These are phyloP conservation scores for Noctua pronuba DNA, from an alignment of 2,888 invertebrate genomes.

Conservation along the genomic window DNA sequence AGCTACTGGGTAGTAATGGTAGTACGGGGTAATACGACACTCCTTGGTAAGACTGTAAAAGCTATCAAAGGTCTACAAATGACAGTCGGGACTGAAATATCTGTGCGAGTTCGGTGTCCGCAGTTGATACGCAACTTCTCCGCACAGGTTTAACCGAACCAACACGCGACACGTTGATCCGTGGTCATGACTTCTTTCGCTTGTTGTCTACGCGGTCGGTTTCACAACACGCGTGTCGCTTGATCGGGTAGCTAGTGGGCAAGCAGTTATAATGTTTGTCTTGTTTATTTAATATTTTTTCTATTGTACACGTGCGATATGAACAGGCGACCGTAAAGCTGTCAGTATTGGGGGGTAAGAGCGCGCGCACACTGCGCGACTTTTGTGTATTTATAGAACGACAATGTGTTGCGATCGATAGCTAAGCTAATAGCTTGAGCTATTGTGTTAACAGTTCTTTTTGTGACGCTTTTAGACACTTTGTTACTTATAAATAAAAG, in stretches of 20 bases:
- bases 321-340: constrained; percentile 56
- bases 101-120: neutral
- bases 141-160: neutral
- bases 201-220: neutral
- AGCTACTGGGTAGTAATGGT: neutral
- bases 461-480: constrained; percentile 6
- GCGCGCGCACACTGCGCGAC: constrained; percentile 37
- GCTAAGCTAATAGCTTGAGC: constrained; percentile 22
- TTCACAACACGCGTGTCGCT: neutral
- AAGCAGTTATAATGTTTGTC: neutral
- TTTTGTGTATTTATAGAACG: constrained; percentile 58
- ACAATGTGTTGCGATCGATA: constrained; percentile 41
- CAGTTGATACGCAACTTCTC: neutral
- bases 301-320: constrained; percentile 42
- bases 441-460: constrained; percentile 23
- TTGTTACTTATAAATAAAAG: neutral
- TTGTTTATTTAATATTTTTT: constrained; percentile 29
- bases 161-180: neutral
- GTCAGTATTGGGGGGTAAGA: constrained; percentile 54
- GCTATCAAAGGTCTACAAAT: neutral
- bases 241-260: neutral
- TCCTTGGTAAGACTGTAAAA: neutral
- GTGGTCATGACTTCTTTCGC: neutral
- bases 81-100: neutral
- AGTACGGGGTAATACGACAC: neutral